Percentiles rank a stretch among this genome's conserved stretches.
phyloP scores from a whole-genome alignment of 2,888 invertebrate species.

The Parnassius apollo region DNA sequence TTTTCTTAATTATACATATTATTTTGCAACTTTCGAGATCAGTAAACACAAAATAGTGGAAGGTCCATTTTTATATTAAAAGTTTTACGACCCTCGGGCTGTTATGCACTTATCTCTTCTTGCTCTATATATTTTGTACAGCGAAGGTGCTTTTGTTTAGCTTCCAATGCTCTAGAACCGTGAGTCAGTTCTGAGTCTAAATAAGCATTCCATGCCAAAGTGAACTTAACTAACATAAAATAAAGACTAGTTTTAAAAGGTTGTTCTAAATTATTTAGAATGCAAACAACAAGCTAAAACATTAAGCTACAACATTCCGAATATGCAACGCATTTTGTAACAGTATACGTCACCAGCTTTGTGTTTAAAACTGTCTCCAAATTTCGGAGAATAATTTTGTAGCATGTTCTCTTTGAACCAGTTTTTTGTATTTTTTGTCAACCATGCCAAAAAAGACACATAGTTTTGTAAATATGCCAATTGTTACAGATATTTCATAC shows the following conservation, averaged over 20 bases:
- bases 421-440: too few relatives aligned
- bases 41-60: constrained; percentile 23
- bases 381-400: neutral
- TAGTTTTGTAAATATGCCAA: too few relatives aligned
- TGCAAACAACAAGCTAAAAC: constrained; percentile 24
- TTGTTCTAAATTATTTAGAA: constrained; percentile 38
- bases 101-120: constrained; percentile 28
- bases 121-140: constrained; percentile 26
- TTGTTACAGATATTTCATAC: too few relatives aligned
- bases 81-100: constrained; percentile 27
- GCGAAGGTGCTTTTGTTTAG: constrained; percentile 26
- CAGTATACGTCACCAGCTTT: constrained; percentile 1
- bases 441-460: too few relatives aligned
- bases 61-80: constrained; percentile 28
- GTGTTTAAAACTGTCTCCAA: constrained; percentile 7
- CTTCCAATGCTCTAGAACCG: constrained; percentile 21
- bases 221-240: constrained; percentile 5
- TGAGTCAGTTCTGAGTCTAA: constrained; percentile 21
- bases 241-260: constrained; percentile 4
- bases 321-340: constrained; percentile 34
- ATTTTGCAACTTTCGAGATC: neutral
- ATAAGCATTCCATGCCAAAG: neutral
- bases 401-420: too few relatives aligned
- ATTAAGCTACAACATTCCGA: constrained; percentile 32
- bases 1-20: too few relatives aligned